These are phyloP conservation scores for Neogobius melanostomus DNA, from an alignment of 2,113 vertebrate species.

Conservation along the genomic window DNA sequence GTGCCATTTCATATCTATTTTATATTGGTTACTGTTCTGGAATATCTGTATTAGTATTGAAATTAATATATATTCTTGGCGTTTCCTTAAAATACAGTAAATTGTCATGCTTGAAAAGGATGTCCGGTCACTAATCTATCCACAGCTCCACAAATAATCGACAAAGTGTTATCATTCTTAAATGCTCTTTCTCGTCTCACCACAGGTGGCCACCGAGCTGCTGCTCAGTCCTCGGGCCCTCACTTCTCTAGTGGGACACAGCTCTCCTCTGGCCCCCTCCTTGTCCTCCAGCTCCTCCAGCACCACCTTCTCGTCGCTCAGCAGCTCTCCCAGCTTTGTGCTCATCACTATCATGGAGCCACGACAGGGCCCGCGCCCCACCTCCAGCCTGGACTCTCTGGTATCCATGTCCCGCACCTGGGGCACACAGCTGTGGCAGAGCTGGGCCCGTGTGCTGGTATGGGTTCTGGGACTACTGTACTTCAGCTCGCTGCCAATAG, in stretches of 20 bases:
- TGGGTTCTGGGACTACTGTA: conserved; percentile 92
- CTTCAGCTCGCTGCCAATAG: conserved; percentile 92
- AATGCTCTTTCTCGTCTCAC: conserved; percentile 36
- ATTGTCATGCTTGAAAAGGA: too few relatives aligned
- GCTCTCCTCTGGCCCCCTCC: conserved; percentile 80
- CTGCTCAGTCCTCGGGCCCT: conserved; percentile 85
- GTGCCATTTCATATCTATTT: too few relatives aligned
- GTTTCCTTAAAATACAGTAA: too few relatives aligned
- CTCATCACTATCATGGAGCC: conserved; percentile 96
- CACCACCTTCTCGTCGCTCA: conserved; percentile 64
- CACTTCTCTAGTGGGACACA: conserved; percentile 29
- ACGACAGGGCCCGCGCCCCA: conserved; percentile 68
- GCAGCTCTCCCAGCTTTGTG: conserved; percentile 82
- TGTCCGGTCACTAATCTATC: too few relatives aligned
- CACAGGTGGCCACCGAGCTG: conserved; percentile 83
- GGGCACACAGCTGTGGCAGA: conserved; percentile 86
- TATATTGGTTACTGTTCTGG: too few relatives aligned
- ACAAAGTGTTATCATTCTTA: too few relatives aligned
- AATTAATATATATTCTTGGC: too few relatives aligned
- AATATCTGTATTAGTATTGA: too few relatives aligned
- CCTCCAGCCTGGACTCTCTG: conserved; percentile 86
- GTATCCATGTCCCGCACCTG: conserved; percentile 85
- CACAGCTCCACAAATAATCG: too few relatives aligned
- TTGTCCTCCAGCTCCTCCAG: conserved; percentile 59
- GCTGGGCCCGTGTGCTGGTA: conserved; percentile 84